Conservation (phyloP, 2,113 vertebrate genomes). For the Egretta garzetta region DNA sequence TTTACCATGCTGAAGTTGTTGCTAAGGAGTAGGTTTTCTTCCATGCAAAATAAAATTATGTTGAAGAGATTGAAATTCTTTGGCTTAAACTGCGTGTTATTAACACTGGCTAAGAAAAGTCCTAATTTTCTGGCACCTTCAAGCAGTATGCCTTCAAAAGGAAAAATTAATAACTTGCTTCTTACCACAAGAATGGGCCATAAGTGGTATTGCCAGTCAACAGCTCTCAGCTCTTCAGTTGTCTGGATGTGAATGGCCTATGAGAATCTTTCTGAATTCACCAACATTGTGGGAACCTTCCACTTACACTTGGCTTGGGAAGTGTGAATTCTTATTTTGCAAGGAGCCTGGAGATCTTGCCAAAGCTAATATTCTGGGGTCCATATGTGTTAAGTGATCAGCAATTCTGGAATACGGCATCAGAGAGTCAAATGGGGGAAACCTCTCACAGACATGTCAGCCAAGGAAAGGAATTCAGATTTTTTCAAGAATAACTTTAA, state of each 20-base stretch:
- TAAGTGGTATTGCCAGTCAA: slow-evolving; percentile 31
- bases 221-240: slow-evolving; percentile 34
- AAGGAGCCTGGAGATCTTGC: slow-evolving; percentile 32
- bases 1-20: slow-evolving; percentile 9
- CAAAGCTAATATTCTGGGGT: slow-evolving; percentile 65
- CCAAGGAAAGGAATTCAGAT: neutral
- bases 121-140: slow-evolving; percentile 45
- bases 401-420: slow-evolving; percentile 7
- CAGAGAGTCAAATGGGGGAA: neutral
- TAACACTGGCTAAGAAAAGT: slow-evolving; percentile 44
- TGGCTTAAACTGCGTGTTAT: slow-evolving; percentile 28
- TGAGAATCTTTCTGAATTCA: slow-evolving; percentile 46
- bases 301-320: slow-evolving; percentile 24
- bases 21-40: slow-evolving; percentile 39
- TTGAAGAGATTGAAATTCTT: neutral
- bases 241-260: slow-evolving; percentile 34
- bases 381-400: slow-evolving; percentile 40
- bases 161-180: slow-evolving; percentile 62
- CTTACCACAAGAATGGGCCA: slow-evolving; percentile 40
- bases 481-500: slow-evolving; percentile 23
- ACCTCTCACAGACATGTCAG: neutral
- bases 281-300: slow-evolving; percentile 39
- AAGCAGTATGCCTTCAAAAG: slow-evolving; percentile 43
- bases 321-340: slow-evolving; percentile 68
- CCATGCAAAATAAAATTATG: slow-evolving; percentile 36